Evolutionary conservation across 1,140 invertebrate genomes (phyloP).

Genomic region (Nasonia giraulti): DNA sequence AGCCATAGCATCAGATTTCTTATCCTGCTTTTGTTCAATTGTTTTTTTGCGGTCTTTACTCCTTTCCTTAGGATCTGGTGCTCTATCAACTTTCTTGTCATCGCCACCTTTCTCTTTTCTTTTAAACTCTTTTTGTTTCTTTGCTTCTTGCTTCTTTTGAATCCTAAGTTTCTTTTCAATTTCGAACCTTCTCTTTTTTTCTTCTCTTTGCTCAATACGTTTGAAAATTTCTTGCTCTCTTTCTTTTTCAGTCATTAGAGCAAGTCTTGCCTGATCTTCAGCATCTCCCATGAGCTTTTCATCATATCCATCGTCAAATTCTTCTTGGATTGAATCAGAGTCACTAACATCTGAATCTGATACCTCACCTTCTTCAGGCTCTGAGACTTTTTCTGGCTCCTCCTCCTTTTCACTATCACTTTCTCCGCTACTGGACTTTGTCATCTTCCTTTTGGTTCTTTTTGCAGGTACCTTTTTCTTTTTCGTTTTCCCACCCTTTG

Average conservation of each 20-base stretch:
- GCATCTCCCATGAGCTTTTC: slow-evolving; percentile 98
- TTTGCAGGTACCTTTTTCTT: slow-evolving; percentile 77
- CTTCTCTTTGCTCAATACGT: slow-evolving; percentile 93
- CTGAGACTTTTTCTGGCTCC: slow-evolving; percentile 77
- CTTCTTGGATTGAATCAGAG: slow-evolving; percentile 78
- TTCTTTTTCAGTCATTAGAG: slow-evolving; percentile 97
- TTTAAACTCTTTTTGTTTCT: slow-evolving; percentile 78
- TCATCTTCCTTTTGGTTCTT: slow-evolving; percentile 68
- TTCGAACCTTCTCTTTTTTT: slow-evolving; percentile 96
- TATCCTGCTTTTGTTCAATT: slow-evolving; percentile 91
- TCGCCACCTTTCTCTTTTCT: slow-evolving; percentile 77
- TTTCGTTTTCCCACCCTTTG: slow-evolving; percentile 76
- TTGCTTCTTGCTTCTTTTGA: slow-evolving; percentile 88
- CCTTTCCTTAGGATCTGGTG: slow-evolving; percentile 83
- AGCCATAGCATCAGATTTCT: slow-evolving; percentile 93
- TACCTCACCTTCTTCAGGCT: slow-evolving; percentile 85
- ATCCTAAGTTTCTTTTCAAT: slow-evolving; percentile 95
- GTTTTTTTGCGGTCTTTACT: slow-evolving; percentile 94
- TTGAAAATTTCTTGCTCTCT: slow-evolving; percentile 98
- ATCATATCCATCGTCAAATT: slow-evolving; percentile 91
- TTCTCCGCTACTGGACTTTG: slow-evolving; percentile 77
- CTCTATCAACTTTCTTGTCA: slow-evolving; percentile 73
- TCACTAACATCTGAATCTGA: slow-evolving; percentile 77
- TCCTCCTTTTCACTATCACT: slow-evolving; percentile 74
- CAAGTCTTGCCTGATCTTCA: slow-evolving; percentile 91